Evolutionary conservation across 1,140 invertebrate genomes (phyloP), one percentile per base, ranked within the genome.

Genomic region (Meloidogyne hapla): DNA sequence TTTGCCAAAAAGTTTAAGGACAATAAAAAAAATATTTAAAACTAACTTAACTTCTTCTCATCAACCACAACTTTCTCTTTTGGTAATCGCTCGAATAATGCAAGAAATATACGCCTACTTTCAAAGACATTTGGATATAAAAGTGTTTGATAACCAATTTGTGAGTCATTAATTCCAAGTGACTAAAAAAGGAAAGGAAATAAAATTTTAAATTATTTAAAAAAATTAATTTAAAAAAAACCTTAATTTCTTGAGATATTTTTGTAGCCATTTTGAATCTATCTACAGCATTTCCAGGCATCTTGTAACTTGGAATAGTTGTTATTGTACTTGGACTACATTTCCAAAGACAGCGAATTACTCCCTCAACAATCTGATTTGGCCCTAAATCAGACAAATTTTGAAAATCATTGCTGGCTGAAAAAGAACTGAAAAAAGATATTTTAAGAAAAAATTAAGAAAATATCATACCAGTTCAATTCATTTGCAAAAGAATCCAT

Each of bases 91-190:
- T 78, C 77, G 23, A 78, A 62, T 21, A 78, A 68, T 74, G 77
- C 75, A 38, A 78, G 28, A 61, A 78, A 78, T 23, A 78, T 62
- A 21, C 75, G 77, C 0, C 77, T 42, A 21, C 42, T 67, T 33
- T 78, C 78, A 45, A 78, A 78, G 21, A 79, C 42, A 42, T 77
- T 78, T 23, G 72, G 77, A 21, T 78, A 78, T 12, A 78, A 26
- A n/a, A 78, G 33, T 40, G 77, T 69, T 33, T 78, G 77, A 70
- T 78, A 78, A 26, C 76, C 77, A 45, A 78, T 61, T 45, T 78
- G 66, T 15, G 45, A 61, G 9, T 80, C 78, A 9, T 75, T 62
- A 48, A 78, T 64, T 21, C 77, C 76, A n/a, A 77, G 18, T 6
- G 28, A 23, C 77, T 77, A 21, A 23, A 77, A 79, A 15, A 26